Evolutionary conservation across 2,888 invertebrate species (phyloP), one percentile per base, ranked within the genome.

Genomic region (Scaptomyza tumidula): DNA sequence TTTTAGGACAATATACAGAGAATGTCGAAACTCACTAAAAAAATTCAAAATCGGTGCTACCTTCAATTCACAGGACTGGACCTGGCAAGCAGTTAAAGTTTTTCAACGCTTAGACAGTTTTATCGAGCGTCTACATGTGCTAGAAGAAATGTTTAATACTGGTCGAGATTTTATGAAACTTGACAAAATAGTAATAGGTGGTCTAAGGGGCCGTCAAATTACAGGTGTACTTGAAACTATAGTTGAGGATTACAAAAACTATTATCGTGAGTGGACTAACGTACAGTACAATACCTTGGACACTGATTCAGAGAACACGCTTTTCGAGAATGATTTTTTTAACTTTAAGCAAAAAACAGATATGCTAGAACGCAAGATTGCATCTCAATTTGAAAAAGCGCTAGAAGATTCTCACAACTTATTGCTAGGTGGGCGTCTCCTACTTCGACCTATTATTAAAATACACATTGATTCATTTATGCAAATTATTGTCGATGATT

Each of bases 141-240:
- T 97, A 6, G 93, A 95, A 92, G 93, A 93, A 2, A 93, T 98
- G 72, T 94, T 98, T 74, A 94, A 95, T 44, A 95, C 96, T 0
- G 96, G 96, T 0, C 93, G 95, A 3, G 98, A 98, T 90, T 97
- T 97, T 91, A 92, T 95, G 46, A 98, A 97, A 90, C 91, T 98
- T 68, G 98, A 98, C 91, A 97, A 97, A 90, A 95, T 97, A 1
- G 96, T 96, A 88, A 94, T 97, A 60, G 95, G 95, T 44, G 97
- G 95, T 0, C 89, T 95, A 7, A 93, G 94, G 63, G 96, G 95
- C 1, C 94, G 94, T 75, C 93, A 92, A 24, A 92, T 95, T 13
- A 94, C 94, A 57, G 90, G 92, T 0, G 94, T 93, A 65, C 92
- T 94, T 2, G 86, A 86, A 11, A 87, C 90, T n/a, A 90, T 93